Percentiles rank a stretch among this genome's conserved stretches.
phyloP scores from a whole-genome alignment of 2,797 vertebrate genomes.

The Bucorvus abyssinicus region DNA sequence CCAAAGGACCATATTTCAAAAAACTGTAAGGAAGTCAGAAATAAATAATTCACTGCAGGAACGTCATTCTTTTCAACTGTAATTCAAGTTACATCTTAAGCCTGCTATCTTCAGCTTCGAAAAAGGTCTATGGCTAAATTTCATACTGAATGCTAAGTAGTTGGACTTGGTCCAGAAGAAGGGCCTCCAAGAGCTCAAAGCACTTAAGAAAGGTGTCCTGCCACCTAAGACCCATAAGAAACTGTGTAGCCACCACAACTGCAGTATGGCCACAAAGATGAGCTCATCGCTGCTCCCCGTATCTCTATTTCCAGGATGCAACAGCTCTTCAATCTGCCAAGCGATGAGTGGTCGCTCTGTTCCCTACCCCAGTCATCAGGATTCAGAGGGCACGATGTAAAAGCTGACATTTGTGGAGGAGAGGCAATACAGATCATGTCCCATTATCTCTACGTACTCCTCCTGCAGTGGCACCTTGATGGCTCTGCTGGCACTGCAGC shows the following conservation, averaged over 20 bases:
- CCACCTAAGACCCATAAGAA: not conserved
- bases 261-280: not conserved
- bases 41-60: not conserved
- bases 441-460: not conserved
- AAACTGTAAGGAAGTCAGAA: not conserved
- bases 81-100: not conserved
- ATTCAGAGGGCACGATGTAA: not conserved
- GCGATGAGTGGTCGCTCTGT: not conserved
- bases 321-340: not conserved
- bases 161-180: not conserved
- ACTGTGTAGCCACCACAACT: not conserved
- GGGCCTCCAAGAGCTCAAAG: not conserved
- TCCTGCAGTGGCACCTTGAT: not conserved
- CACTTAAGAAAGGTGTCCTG: not conserved
- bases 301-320: not conserved
- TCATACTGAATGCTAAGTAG: not conserved
- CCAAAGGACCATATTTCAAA: not conserved
- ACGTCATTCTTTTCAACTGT: not conserved
- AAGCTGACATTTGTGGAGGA: not conserved
- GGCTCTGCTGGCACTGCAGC: not conserved
- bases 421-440: not conserved
- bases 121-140: not conserved
- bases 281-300: not conserved
- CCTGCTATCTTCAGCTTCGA: not conserved
- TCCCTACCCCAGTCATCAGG: fast-evolving